Base-by-base conservation (phyloP, 1,140 invertebrate genomes). In the Kradibia gibbosae region DNA sequence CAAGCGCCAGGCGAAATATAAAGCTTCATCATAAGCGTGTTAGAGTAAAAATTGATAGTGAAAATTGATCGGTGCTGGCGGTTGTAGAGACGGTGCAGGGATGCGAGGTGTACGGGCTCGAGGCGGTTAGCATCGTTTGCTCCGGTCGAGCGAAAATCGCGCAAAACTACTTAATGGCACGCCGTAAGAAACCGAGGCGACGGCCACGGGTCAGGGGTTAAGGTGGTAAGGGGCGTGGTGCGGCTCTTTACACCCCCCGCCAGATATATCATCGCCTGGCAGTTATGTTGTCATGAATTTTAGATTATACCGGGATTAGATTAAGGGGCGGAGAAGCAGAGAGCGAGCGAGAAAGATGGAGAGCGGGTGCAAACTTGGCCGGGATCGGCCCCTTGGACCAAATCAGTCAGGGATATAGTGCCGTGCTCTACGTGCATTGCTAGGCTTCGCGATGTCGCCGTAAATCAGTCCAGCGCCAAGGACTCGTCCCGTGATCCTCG, bases 201-300 rank as follows among this genome's bases (percentile, higher is more conserved):
- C 31, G 50, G 36, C 39, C 13, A 20, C 75, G 15, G 48, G 36
- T 76, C 25, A 65, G 60, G 50, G 50, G 60, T 55, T n/a, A 45
- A 53, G 60, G 77, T 50, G 78, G 78, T 57, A 71, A 57, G 28
- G 60, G 50, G 67, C 1, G 55, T 82, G 53, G 83, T 83, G 85
- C 83, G 78, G 34, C 84, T 85, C 85, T 86, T 84, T 85, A 86
- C 85, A 86, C 85, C 86, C 87, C n/a, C 87, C 82, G 82, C 86
- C 86, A 89, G 88, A 90, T 90, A 90, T 90, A 90, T 90, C 89
- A 90, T 89, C 88, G 89, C 88, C 88, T 90, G 89, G 89, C 89
- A 90, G 88, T 90, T 90, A 90, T 90, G 88, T 89, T 89, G 88
- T 89, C 89, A 90, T 90, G 89, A 90, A 90, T 90, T 90, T 90